These are phyloP conservation scores for Trissolcus basalis DNA, from an alignment of 1,140 invertebrate genomes.

Conservation along the genomic window DNA sequence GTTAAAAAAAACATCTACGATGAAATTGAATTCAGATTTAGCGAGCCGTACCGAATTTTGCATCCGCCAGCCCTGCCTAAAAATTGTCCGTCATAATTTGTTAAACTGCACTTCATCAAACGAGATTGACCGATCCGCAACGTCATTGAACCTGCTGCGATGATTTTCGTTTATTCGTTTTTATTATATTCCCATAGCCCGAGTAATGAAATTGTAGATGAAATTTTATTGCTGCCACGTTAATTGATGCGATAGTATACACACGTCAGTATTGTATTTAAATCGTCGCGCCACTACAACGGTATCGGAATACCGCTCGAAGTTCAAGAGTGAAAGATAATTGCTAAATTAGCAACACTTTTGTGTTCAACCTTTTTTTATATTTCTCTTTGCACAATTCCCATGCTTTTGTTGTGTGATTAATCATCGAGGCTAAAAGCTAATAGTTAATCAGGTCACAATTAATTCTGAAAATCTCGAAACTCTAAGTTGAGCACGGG, in stretches of 20 bases:
- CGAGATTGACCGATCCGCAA: slow-evolving; percentile 10
- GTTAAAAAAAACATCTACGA: too few species aligned
- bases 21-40: too few species aligned
- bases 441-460: too few species aligned
- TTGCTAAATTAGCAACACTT: slow-evolving; percentile 3
- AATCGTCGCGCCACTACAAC: slow-evolving; percentile 14
- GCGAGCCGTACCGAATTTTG: too few species aligned
- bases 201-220: slow-evolving; percentile 16
- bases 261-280: slow-evolving; percentile 18
- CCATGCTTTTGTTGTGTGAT: too few species aligned
- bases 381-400: too few species aligned
- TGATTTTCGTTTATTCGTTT: slow-evolving; percentile 9
- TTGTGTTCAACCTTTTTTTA: neutral
- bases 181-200: slow-evolving; percentile 21
- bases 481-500: neutral
- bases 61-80: too few species aligned
- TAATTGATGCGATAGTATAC: slow-evolving; percentile 33
- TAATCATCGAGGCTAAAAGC: too few species aligned
- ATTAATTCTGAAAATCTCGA: too few species aligned
- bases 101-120: slow-evolving; percentile 4
- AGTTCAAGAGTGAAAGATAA: slow-evolving; percentile 19
- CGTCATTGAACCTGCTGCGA: slow-evolving; percentile 4
- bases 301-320: slow-evolving; percentile 9
- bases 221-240: slow-evolving; percentile 14
- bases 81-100: neutral